These are phyloP conservation scores for Orussus abietinus DNA, from an alignment of 1,140 invertebrate species.

Conservation along the genomic window DNA sequence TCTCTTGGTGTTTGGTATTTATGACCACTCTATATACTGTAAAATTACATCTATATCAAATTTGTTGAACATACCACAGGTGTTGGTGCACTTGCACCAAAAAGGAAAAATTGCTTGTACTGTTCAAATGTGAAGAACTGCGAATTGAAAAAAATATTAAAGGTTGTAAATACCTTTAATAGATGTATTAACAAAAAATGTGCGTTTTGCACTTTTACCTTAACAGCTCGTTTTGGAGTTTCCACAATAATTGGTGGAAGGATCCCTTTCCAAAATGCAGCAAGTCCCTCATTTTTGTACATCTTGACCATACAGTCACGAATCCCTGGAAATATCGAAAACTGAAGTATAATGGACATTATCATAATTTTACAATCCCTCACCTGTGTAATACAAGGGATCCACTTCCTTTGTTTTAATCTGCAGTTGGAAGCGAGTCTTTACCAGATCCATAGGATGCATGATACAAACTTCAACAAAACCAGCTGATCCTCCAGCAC, in stretches of 20 bases:
- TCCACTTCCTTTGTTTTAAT: conserved; percentile 47
- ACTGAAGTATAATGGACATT: conserved; percentile 1
- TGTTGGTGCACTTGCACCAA: conserved; percentile 67
- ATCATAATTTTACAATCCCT: conserved; percentile 18
- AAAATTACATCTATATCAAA: conserved; percentile 7
- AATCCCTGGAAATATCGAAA: conserved; percentile 57
- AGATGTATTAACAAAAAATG: conserved; percentile 12
- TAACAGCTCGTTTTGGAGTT: conserved; percentile 90
- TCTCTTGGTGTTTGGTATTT: background rate
- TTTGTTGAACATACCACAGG: conserved; percentile 60
- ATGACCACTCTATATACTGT: background rate
- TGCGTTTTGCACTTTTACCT: conserved; percentile 51
- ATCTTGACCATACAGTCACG: conserved; percentile 86
- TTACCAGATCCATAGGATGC: conserved; percentile 91
- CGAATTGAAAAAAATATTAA: conserved; percentile 37
- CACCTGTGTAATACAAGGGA: conserved; percentile 56
- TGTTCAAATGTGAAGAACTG: conserved; percentile 90
- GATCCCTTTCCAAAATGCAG: conserved; percentile 88
- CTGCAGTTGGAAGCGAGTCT: conserved; percentile 84
- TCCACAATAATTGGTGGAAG: conserved; percentile 89
- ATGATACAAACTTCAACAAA: conserved; percentile 94
- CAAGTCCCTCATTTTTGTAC: conserved; percentile 75
- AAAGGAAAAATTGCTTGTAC: conserved; percentile 81
- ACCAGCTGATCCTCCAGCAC: conserved; percentile 84
- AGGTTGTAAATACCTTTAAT: conserved; percentile 7